Base-by-base conservation (phyloP, 2,113 vertebrate species). In the Dunckerocampus dactyliophorus region DNA sequence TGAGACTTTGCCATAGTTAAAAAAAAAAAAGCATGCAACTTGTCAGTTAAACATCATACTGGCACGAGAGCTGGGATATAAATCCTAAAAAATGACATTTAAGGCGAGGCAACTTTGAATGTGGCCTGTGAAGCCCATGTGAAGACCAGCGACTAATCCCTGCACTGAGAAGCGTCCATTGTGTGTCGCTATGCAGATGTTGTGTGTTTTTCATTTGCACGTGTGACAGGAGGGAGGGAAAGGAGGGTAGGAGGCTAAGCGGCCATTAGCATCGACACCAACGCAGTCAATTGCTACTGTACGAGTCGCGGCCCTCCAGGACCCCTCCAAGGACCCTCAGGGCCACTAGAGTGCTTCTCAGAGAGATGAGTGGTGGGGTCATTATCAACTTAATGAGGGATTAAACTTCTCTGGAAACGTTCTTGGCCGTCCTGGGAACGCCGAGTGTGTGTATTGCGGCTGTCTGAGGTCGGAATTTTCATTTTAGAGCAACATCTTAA, bases 321-420 rank as follows among this genome's bases (percentile, higher is more conserved):
- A 11, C 34, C 55, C 14, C 55, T 58, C 55, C 6, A 28, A 15
- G 19, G 31, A 21, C 39, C 55, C 37, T 19, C 6, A 1, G 34
- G 31, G 49, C 49, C 22, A 22, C 11, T n/a, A 14, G 24, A 28
- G 24, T 5, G 24, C 24, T 28, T 28, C 24, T 28, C 24, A 5
- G 24, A 28, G 24, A 28, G 13, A n/a, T n/a, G 14, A 54, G 21
- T 3, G 19, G 31, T 61, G 47, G 31, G 39, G 52, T 87, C 83
- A 83, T 79, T 85, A 80, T 70, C 76, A 74, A 75, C 59, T 71
- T 83, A 88, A 80, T 86, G 82, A 88, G 79, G 82, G 43, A 85
- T 88, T 88, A 85, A 61, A 60, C 60, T 63, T 71, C 59, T 51
- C 20, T 9, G 43, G 37, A 21, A 65, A 46, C 6, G 31, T 34